Base-by-base conservation (phyloP, 2,113 vertebrate genomes). In the Dicentrarchus labrax region DNA sequence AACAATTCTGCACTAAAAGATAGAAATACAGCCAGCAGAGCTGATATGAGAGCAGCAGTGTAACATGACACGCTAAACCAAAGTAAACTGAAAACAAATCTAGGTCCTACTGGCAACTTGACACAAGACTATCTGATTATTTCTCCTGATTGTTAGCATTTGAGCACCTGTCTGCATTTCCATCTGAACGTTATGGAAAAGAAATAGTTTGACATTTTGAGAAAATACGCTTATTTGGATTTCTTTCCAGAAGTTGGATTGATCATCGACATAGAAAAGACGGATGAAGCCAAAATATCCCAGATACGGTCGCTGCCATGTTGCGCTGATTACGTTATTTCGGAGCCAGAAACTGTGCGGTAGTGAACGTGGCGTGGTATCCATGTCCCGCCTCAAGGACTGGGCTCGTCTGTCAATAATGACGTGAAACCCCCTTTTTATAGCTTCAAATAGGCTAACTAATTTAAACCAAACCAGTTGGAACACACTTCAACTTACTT, bases 91-190 rank as follows among this genome's bases (percentile, higher is more conserved):
- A 64, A 84, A 82, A 83, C 71, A 38, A 60, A 64, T 57, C 30
- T 51, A 21, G 69, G 54, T 72, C 75, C 73, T 60, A 84, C 81
- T 84, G 78, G 68, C 78, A 73, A 74, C 71, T 79, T 82, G 76
- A 86, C 76, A 79, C 64, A n/a, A 75, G 22, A 61, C n/a, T 9
- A 68, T 72, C 16, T 45, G 69, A 70, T 64, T 39, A 65, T 71
- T 68, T 83, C 41, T 60, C 53, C 43, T 56, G 67, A 62, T 75
- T 65, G 60, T 69, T 76, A 61, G 66, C 65, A 36, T 81, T 79
- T 72, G 72, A 82, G 81, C 72, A 81, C 48, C 66, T 62, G 70
- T 75, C 69, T 77, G 74, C 59, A 74, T 83, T 86, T 90, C 53
- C 59, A 88, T 69, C 50, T 61, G 36, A 73, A 47, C 2, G 4